Percentiles rank a stretch among this genome's conserved stretches.
Evolutionary conservation across 1,140 invertebrate species (phyloP).

Genomic region (Helicoverpa zea): DNA sequence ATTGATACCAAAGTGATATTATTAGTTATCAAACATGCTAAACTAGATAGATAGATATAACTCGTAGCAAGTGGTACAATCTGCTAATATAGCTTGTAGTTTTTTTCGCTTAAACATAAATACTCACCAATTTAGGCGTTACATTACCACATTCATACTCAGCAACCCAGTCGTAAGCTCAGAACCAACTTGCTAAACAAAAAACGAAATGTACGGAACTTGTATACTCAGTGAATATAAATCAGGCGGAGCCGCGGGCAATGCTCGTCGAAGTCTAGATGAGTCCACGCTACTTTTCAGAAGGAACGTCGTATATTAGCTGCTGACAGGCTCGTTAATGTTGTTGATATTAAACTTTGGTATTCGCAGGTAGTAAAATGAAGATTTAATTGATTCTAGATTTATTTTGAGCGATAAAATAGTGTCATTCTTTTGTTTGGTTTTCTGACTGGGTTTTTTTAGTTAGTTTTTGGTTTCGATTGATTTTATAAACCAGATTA

Average conservation of each 20-base stretch:
- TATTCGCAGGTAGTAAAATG: neutral
- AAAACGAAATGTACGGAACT: slow-evolving; percentile 32
- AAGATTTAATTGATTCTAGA: neutral
- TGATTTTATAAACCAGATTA: too few relatives aligned
- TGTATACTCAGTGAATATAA: slow-evolving; percentile 38
- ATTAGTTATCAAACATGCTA: too few relatives aligned
- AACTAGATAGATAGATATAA: too few relatives aligned
- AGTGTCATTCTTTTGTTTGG: neutral
- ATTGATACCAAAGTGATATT: too few relatives aligned
- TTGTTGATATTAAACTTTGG: slow-evolving; percentile 3
- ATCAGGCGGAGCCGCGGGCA: slow-evolving; percentile 30
- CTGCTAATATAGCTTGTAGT: neutral
- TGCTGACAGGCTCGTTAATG: slow-evolving; percentile 9
- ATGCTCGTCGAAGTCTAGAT: slow-evolving; percentile 5
- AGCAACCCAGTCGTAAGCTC: neutral
- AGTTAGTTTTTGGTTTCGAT: too few relatives aligned
- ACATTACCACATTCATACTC: neutral
- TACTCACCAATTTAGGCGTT: neutral
- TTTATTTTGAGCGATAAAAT: too few relatives aligned
- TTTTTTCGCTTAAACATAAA: too few relatives aligned
- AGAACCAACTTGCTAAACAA: slow-evolving; percentile 25
- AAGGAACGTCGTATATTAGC: neutral
- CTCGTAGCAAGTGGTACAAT: too few relatives aligned
- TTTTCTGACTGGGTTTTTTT: neutral
- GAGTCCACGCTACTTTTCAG: slow-evolving; percentile 20